Percentiles rank a stretch among this genome's conserved stretches.
Conservation (phyloP, 2,113 vertebrate species). For the Elgaria multicarinata region DNA sequence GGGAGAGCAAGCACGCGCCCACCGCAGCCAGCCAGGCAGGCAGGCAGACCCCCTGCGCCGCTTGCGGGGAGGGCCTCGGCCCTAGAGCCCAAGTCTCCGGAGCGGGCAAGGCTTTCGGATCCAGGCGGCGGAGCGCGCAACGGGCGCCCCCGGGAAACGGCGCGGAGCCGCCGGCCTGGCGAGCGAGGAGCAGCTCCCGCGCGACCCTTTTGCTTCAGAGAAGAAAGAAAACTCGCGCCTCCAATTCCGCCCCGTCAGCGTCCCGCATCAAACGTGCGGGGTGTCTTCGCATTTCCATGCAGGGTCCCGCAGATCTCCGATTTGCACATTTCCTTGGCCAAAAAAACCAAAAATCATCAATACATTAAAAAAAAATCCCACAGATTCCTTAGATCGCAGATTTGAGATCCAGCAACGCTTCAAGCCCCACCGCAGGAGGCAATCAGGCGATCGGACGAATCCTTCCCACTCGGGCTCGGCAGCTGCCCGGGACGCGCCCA, state of each 20-base stretch:
- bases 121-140: not conserved
- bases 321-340: no score
- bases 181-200: not conserved
- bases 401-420: not conserved
- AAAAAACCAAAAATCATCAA: no score
- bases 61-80: not conserved
- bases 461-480: not conserved
- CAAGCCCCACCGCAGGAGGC: not conserved
- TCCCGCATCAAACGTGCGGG: not conserved
- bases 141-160: not conserved
- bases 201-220: not conserved
- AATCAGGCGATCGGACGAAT: not conserved
- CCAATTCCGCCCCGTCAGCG: not conserved
- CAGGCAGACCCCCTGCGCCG: not conserved
- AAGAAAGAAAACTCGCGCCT: not conserved
- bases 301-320: not conserved
- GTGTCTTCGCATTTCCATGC: not conserved
- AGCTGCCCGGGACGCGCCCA: not conserved
- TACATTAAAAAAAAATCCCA: not conserved
- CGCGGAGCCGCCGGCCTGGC: not conserved
- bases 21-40: not conserved
- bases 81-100: not conserved
- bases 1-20: conserved; percentile 15
- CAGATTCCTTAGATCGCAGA: not conserved
- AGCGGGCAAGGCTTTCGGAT: not conserved